These are phyloP conservation scores for Hydra vulgaris DNA, from an alignment of 30 jellyfish, hydroid and myxozoan species.

Conservation along the genomic window DNA sequence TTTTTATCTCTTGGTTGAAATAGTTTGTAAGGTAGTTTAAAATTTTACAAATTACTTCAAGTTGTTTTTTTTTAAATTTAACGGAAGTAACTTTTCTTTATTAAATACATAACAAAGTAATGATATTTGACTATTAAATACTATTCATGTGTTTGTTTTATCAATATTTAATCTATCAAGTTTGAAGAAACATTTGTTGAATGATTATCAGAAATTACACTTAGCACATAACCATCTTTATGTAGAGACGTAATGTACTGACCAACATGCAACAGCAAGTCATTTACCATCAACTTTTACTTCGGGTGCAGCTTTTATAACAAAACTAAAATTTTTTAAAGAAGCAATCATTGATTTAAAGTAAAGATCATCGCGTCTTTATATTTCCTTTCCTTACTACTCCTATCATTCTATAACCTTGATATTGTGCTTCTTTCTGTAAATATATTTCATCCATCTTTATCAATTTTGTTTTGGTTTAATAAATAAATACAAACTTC, in stretches of 20 bases:
- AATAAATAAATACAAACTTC: too few species aligned
- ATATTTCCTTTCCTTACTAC: neutral
- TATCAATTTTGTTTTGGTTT: neutral
- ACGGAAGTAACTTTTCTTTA: too few species aligned
- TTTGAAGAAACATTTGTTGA: neutral
- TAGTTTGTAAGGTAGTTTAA: too few species aligned
- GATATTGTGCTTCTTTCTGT: neutral
- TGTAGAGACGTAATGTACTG: neutral
- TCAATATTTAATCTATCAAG: too few species aligned
- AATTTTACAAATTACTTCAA: too few species aligned
- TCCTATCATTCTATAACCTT: neutral
- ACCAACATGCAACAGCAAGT: neutral
- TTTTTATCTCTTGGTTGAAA: too few species aligned
- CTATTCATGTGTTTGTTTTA: too few species aligned
- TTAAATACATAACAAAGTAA: too few species aligned
- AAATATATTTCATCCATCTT: neutral
- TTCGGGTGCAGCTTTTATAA: neutral
- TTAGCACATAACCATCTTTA: neutral
- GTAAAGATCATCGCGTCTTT: neutral
- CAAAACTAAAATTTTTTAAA: neutral
- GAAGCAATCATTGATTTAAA: too few species aligned
- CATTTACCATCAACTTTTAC: neutral
- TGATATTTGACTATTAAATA: too few species aligned
- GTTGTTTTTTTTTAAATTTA: too few species aligned
- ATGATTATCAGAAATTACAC: neutral